Base-by-base conservation (phyloP, 2,113 vertebrate species). In the Rhineura floridana region DNA sequence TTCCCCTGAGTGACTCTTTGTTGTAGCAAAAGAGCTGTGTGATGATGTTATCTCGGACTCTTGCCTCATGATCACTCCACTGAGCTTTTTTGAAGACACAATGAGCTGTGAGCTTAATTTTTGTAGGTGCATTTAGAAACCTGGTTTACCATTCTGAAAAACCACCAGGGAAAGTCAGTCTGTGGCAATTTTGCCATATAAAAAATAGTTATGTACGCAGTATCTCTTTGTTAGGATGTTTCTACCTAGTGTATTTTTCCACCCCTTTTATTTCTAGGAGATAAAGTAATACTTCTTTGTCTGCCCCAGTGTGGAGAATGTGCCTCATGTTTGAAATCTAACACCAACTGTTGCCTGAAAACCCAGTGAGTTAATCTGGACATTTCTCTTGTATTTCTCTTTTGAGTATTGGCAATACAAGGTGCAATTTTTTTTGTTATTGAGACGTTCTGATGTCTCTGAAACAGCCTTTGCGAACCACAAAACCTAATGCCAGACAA, bases 261-360 rank as follows among this genome's bases (percentile, higher is more conserved):
- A 62, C 52, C 12, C 10, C 52, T 70, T 4, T 59, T 88, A 15
- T 94, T 91, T 81, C 2, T 89, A 98, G 98, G 98, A 67, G 98
- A 98, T 94, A 98, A 96, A 87, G 98, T 98, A 46, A 98, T 98
- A 65, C 98, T 97, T 2, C 75, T 98, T 44, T 96, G 96, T 87
- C 4, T 97, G 75, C 95, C 97, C 46, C 97, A 98, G 70, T 99
- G 98, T 17, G 84, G 95, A 84, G 95, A 98, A 50, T 99, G 98
- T 92, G 93, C 76, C 19, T 96, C 96, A 90, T 99, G 98, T 90
- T 91, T 94, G 85, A 97, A 91, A 86, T 96, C 97, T 0, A 96
- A 98, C 55, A 97, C 97, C 90, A 98, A 98, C 95, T 92, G 96
- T 81, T 98, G 98, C 91, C 80, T 96, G 7, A 93, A 95, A 1